Evolutionary conservation across 2,113 vertebrate species (phyloP), one percentile per base, ranked within the genome.

Genomic region (Crotalus helleri): DNA sequence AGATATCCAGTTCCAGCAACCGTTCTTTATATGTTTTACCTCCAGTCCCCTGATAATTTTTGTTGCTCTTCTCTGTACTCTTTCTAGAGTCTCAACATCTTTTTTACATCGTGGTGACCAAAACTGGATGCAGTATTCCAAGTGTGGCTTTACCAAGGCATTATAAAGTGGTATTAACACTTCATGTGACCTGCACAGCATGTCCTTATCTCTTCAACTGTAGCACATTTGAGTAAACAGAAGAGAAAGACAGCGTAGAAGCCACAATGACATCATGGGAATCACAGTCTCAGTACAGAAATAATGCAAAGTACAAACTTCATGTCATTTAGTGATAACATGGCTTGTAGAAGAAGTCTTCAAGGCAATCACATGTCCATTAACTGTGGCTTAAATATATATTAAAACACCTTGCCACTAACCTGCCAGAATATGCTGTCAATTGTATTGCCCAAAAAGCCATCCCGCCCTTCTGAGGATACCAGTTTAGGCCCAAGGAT

Each of bases 341-440:
- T 17, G 74, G 74, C n/a, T 21, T 3, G 33, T 8, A 21, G 33
- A 81, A 21, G 7, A 44, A 81, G 57, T 1, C 29, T 88, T 1
- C 90, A 29, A 0, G 29, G 17, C 3, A 9, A 88, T 54, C 87
- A 54, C 12, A 57, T 87, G 57, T 39, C 69, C 6, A 21, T 39
- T 17, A 33, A 39, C 6, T 39, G 33, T 81, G 33, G 39, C 69
- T 81, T 74, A 64, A 69, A 33, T 29, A 74, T 12, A 53, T 10
- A 11, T 81, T 33, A 15, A 19, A 53, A 69, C n/a, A 29, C 0
- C 2, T 21, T 7, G 26, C 53, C 93, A 93, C 95, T 97, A 96
- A 99, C 99, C 99, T 99, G 99, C 99, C 99, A 99, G 97, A 99
- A 99, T 98, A 99, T 99, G 97, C 98, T 99, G 94, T 99, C 99